Conservation (phyloP, 2,113 vertebrate species). For the Ameiurus melas region DNA sequence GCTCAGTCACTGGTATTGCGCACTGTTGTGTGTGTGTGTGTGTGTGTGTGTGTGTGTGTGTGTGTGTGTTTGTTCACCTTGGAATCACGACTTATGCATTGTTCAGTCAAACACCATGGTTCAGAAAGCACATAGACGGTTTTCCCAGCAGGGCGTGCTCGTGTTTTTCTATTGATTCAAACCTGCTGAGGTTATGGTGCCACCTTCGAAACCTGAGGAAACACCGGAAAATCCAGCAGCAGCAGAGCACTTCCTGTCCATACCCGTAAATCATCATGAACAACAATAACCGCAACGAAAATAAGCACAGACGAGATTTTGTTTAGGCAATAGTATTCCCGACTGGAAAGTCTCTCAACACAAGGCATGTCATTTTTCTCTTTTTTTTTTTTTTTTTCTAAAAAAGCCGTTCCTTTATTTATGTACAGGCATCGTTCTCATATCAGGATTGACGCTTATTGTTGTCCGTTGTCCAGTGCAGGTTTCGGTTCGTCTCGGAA, state of each 20-base stretch:
- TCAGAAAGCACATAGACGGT: constrained; percentile 44
- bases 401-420: background rate
- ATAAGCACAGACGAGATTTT: constrained; percentile 18
- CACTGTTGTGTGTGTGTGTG: background rate
- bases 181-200: constrained; percentile 26
- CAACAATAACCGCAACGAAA: background rate
- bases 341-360: constrained; percentile 13
- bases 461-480: background rate
- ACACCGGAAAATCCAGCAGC: constrained; percentile 39
- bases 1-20: constrained; percentile 62
- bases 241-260: constrained; percentile 29
- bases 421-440: background rate
- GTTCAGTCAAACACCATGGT: constrained; percentile 60
- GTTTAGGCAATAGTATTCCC: constrained; percentile 1
- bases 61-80: constrained; percentile 50
- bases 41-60: constrained; percentile 14
- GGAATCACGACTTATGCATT: constrained; percentile 62
- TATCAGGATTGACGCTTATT: background rate
- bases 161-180: constrained; percentile 40
- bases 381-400: background rate
- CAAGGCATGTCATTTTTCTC: constrained; percentile 29
- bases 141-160: constrained; percentile 51
- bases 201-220: background rate
- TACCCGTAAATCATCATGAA: background rate
- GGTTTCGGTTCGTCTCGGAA: background rate